These are phyloP conservation scores for Apostichopus leukothele DNA, from an alignment of 53 echinoderm and acorn worm species.

Conservation along the genomic window DNA sequence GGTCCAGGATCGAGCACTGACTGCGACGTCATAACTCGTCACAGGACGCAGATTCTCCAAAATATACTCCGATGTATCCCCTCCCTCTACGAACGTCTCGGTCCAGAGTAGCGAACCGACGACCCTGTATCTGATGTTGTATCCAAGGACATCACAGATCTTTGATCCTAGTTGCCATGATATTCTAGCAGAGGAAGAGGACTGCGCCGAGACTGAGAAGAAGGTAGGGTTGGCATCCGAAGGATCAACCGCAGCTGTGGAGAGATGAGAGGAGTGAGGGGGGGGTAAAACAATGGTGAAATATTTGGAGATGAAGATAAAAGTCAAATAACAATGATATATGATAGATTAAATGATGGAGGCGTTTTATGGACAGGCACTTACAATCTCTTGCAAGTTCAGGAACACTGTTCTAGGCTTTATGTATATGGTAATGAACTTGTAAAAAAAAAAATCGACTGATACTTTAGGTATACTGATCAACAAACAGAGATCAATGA, in stretches of 20 bases:
- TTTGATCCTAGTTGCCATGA: constrained; percentile 62
- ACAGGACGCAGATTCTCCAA: constrained; percentile 57
- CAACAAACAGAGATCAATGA: too few species aligned
- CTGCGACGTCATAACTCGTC: constrained; percentile 32
- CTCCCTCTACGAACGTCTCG: constrained; percentile 55
- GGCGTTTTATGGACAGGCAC: too few species aligned
- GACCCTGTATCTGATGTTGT: constrained; percentile 53
- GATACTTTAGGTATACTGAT: too few species aligned
- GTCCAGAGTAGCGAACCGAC: background rate
- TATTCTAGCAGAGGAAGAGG: constrained; percentile 49
- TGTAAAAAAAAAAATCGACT: too few species aligned
- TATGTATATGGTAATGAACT: too few species aligned
- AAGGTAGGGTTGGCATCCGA: constrained; percentile 56
- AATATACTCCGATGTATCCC: constrained; percentile 11
- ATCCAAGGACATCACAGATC: constrained; percentile 74
- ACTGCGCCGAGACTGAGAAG: constrained; percentile 49
- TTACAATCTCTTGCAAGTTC: too few species aligned
- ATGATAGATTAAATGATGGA: too few species aligned
- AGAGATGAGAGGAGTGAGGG: background rate
- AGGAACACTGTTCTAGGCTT: too few species aligned
- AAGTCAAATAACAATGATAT: too few species aligned
- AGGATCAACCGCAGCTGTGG: constrained; percentile 53
- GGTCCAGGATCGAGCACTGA: constrained; percentile 43
- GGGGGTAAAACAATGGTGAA: too few species aligned
- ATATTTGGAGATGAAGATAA: too few species aligned